phyloP scores from a whole-genome alignment of 2,797 vertebrate species.

The Hephaestus fuliginosus region DNA sequence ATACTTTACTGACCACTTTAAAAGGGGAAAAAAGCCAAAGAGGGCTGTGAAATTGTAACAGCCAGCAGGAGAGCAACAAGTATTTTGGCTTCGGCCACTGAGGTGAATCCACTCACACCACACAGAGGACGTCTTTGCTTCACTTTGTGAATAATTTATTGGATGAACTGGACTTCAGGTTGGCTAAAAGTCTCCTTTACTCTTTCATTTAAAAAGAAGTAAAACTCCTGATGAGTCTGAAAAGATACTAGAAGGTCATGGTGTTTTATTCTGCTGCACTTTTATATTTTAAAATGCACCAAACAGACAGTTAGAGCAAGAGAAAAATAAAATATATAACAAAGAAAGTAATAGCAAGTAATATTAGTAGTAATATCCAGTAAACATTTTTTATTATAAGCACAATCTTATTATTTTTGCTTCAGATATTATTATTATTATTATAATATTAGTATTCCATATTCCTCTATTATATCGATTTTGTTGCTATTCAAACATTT shows the following conservation, averaged over 20 bases:
- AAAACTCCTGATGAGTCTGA: too few relatives aligned
- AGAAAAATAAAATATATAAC: too few relatives aligned
- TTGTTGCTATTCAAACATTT: neutral
- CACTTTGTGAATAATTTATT: neutral
- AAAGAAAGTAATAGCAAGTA: too few relatives aligned
- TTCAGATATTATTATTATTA: neutral
- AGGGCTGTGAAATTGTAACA: constrained; percentile 16
- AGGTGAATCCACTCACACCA: neutral
- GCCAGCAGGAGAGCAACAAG: constrained; percentile 48
- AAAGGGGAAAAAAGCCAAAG: constrained; percentile 10
- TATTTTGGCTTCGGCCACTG: neutral
- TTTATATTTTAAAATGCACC: neutral
- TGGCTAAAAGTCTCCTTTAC: neutral
- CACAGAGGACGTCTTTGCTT: neutral
- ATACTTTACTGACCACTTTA: constrained; percentile 44
- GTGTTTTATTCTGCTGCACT: neutral
- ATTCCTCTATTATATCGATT: too few relatives aligned
- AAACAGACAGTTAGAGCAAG: neutral
- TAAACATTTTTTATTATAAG: too few relatives aligned
- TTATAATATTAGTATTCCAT: neutral
- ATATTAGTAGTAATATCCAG: neutral
- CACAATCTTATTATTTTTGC: neutral
- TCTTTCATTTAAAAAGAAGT: neutral
- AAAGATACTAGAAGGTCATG: neutral
- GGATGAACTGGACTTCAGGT: neutral